A percentile compares a stretch with the other conserved stretches of the same genome.
These are phyloP conservation scores for Noctua janthina DNA, from an alignment of 2,888 invertebrate genomes.

Conservation along the genomic window DNA sequence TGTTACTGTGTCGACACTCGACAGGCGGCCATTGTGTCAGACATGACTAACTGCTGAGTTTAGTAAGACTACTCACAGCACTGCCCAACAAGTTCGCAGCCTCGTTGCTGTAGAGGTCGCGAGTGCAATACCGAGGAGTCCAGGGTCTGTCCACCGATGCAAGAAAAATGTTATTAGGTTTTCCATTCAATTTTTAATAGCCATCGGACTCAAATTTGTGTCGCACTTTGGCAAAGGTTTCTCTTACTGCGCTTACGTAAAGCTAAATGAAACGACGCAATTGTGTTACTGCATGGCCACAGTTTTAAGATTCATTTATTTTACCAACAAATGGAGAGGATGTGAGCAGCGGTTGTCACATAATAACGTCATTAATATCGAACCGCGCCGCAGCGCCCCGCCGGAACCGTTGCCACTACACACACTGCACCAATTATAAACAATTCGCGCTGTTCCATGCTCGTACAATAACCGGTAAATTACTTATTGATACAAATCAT, in stretches of 20 bases:
- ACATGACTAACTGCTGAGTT: neutral
- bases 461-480: slow-evolving; percentile 8
- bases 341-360: slow-evolving; percentile 9
- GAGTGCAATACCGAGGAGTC: neutral
- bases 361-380: slow-evolving; percentile 14
- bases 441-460: neutral
- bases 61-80: neutral
- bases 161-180: neutral
- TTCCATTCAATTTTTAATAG: neutral
- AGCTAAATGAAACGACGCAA: neutral
- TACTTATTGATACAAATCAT: slow-evolving; percentile 27
- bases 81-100: neutral
- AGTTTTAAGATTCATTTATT: neutral
- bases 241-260: neutral
- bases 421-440: neutral
- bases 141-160: neutral
- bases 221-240: neutral
- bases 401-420: neutral
- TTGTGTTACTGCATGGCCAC: neutral
- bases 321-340: neutral
- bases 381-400: neutral
- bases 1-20: neutral
- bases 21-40: neutral
- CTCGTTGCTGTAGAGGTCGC: neutral
- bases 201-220: neutral